Evolutionary conservation across 2,888 invertebrate species (phyloP).

Genomic region (Philhelius pedissequus): DNA sequence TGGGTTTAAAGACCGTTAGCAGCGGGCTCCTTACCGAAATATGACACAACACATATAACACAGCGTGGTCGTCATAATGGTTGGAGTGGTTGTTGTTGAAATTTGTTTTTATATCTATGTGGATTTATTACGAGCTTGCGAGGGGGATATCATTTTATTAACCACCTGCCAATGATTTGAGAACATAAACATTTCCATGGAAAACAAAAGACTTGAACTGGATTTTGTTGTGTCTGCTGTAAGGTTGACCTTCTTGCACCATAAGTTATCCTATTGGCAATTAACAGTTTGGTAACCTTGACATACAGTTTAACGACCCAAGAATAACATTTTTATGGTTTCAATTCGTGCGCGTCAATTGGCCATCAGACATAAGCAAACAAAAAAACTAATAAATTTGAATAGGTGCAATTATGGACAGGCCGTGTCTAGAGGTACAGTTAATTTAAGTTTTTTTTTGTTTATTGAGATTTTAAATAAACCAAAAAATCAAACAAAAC

Average conservation of each 20-base stretch:
- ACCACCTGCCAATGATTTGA: slow-evolving; percentile 23
- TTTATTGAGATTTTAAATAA: neutral
- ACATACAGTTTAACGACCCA: slow-evolving; percentile 57
- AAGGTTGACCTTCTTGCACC: neutral
- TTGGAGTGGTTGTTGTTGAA: too few species aligned
- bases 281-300: slow-evolving; percentile 36
- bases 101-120: slow-evolving; percentile 13
- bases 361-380: slow-evolving; percentile 45
- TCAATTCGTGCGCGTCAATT: slow-evolving; percentile 32
- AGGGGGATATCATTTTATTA: slow-evolving; percentile 46
- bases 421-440: neutral
- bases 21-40: neutral
- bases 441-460: neutral
- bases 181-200: neutral
- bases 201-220: neutral
- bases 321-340: slow-evolving; percentile 17
- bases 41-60: neutral
- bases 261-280: neutral
- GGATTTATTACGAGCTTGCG: slow-evolving; percentile 1
- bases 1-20: slow-evolving; percentile 44
- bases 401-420: neutral
- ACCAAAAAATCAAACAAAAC: neutral
- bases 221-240: neutral
- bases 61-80: neutral
- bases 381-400: slow-evolving; percentile 13